Percentiles rank a stretch among this genome's conserved stretches.
phyloP scores from a whole-genome alignment of 2,888 invertebrate genomes.

The Apeira syringaria region DNA sequence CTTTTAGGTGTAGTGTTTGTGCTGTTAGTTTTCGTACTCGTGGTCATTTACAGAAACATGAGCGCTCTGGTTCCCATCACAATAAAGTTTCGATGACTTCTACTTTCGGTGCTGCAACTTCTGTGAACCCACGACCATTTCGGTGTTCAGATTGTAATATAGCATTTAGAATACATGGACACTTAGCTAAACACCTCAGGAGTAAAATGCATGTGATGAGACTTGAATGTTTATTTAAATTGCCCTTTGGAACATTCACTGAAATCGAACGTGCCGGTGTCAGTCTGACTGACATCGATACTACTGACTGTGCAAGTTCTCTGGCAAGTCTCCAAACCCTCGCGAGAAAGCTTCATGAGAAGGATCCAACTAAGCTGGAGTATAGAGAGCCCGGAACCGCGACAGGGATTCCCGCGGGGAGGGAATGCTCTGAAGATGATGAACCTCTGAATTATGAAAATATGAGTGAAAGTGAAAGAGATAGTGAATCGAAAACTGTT shows the following conservation, averaged over 20 bases:
- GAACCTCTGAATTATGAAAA: constrained; percentile 58
- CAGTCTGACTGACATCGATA: constrained; percentile 96
- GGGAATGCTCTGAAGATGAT: constrained; percentile 83
- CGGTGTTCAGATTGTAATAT: constrained; percentile 98
- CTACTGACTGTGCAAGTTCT: constrained; percentile 97
- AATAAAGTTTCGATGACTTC: constrained; percentile 96
- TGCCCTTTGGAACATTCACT: constrained; percentile 97
- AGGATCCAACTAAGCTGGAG: constrained; percentile 90
- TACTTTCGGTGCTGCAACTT: constrained; percentile 92
- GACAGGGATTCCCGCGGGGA: constrained; percentile 57
- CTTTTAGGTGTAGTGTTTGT: constrained; percentile 95
- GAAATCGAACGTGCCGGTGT: constrained; percentile 96
- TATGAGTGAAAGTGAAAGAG: constrained; percentile 71
- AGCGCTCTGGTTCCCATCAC: constrained; percentile 95
- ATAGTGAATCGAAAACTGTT: constrained; percentile 72
- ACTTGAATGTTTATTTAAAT: constrained; percentile 94
- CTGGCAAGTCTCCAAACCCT: constrained; percentile 93
- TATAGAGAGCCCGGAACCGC: constrained; percentile 79
- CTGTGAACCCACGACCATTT: constrained; percentile 97
- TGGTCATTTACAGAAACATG: constrained; percentile 96
- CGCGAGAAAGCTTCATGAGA: constrained; percentile 91
- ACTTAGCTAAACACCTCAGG: constrained; percentile 97
- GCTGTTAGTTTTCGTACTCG: constrained; percentile 95
- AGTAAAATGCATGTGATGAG: constrained; percentile 98
- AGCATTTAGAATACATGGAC: constrained; percentile 98